Evolutionary conservation across 1,140 invertebrate species (phyloP), one percentile per base, ranked within the genome.

Genomic region (Penaeus japonicus): DNA sequence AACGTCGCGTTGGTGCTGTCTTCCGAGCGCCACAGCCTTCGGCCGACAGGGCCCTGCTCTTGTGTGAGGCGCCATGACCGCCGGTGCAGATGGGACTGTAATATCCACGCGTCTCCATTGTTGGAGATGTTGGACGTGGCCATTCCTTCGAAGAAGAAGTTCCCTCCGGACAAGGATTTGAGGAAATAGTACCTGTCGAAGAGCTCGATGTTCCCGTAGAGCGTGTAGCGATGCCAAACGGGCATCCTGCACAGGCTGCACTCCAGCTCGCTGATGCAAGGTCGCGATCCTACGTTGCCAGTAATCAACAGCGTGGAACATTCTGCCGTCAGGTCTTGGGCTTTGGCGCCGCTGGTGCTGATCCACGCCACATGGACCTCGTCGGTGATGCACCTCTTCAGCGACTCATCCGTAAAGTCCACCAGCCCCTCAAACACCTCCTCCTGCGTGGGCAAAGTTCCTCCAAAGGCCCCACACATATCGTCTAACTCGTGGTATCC

Each of bases 181-280:
- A 83, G 27, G 81, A 62, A 59, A 35, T 35, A 83, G 30, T 83
- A 65, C 35, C 35, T 30, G 59, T 83, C 81, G 35, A 83, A 83
- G 12, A 39, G 18, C 2, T 62, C n/a, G 10, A 83, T 18, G 54
- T 18, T 57, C 20, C 81, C 47, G 47, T 47, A 47, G 47, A 47
- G 47, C 15, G 47, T 47, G 5, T 47, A 47, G 47, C 47, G 47
- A 15, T 47, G 47, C 47, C 47, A 47, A 47, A 47, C 5, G 10
- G 47, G 47, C 5, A 47, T 47, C 47, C 47, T 47, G 47, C 47
- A 47, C 47, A 47, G 47, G 10, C 47, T 47, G 47, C 53, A 62
- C 15, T 30, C 22, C 2, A 83, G 81, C 4, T 62, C 81, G 22
- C 20, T 35, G 0, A 83, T 32, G 55, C 81, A 83, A 35, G 27